Conservation (phyloP, 2,797 vertebrate species). For the Protosalanx chinensis region DNA sequence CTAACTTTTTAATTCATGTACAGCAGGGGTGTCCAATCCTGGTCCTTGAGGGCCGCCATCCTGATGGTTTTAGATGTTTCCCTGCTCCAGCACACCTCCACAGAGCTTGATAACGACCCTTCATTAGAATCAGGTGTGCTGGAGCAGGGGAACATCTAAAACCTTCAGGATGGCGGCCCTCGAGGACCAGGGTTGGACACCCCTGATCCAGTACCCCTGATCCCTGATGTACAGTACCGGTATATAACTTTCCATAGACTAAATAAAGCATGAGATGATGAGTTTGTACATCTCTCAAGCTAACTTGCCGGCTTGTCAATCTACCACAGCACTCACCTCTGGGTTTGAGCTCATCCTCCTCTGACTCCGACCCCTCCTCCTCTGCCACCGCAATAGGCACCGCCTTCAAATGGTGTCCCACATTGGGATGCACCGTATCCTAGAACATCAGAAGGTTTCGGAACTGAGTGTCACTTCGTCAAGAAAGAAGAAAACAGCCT, state of each 20-base stretch:
- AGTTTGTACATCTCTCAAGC: neutral
- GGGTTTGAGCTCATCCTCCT: constrained; percentile 95
- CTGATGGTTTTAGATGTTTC: no score
- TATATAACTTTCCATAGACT: neutral
- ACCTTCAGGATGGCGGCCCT: no score
- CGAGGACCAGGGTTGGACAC: no score
- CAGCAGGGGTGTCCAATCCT: no score
- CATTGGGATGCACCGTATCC: constrained; percentile 69
- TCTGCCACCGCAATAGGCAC: constrained; percentile 96
- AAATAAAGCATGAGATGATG: neutral
- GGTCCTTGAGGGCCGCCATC: no score
- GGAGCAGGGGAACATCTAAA: no score
- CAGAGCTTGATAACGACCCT: no score
- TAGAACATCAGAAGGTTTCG: constrained; percentile 41
- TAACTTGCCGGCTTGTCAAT: neutral
- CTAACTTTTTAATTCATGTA: neutral
- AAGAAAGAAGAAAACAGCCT: neutral
- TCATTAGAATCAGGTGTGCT: no score
- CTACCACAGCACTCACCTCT: constrained; percentile 77
- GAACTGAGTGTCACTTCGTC: constrained; percentile 12
- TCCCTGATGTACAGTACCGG: no score
- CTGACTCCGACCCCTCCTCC: constrained; percentile 94
- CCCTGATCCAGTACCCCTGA: no score
- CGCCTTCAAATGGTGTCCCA: constrained; percentile 80
- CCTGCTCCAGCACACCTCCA: no score